Base-by-base conservation (phyloP, 1,140 invertebrate species). In the Brachystomella parvula region DNA sequence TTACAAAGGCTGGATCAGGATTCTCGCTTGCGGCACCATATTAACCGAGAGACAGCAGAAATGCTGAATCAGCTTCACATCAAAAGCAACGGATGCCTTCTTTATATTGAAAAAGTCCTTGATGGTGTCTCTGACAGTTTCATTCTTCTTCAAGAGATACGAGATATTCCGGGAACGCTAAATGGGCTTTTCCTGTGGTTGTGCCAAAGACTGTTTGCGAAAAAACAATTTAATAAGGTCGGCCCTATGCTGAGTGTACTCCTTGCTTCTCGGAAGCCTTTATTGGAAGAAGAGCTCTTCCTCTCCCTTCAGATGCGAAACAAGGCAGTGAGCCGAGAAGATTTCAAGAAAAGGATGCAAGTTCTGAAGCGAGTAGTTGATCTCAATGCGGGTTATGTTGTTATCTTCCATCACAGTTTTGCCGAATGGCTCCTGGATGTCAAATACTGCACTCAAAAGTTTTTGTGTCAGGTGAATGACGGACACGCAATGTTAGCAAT, bases 181-280 rank as follows among this genome's bases (percentile, higher is more conserved):
- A 96, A 96, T 76, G 94, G 94, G 0, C 80, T 98, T 0, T 98
- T 96, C 77, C 80, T 97, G 66, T 96, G 94, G 90, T 82, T 96
- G 63, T 94, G 92, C 76, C 94, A 97, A 76, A 82, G 93, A 64
- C 81, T 96, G 17, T 95, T 96, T 76, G 90, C 89, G 67, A 84
- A 89, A 66, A 88, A 93, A 76, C 87, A 92, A 74, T 94, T 93
- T 75, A 84, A 85, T 62, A 93, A 94, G 80, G 89, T 94, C 19
- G 80, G 86, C 63, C 88, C 91, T 0, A 79, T 96, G 19, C 78
- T 96, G 3, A 93, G 94, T 75, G 87, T 94, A 2, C 83, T 96
- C 61, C 79, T 96, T 26, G 92, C 92, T 17, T 88, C 92, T 0
- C 86, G 90, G 47, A 84, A 87, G 66, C 89, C 92, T 1, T 83